These are phyloP conservation scores for Passer domesticus DNA, from an alignment of 2,113 vertebrate species.

Conservation along the genomic window DNA sequence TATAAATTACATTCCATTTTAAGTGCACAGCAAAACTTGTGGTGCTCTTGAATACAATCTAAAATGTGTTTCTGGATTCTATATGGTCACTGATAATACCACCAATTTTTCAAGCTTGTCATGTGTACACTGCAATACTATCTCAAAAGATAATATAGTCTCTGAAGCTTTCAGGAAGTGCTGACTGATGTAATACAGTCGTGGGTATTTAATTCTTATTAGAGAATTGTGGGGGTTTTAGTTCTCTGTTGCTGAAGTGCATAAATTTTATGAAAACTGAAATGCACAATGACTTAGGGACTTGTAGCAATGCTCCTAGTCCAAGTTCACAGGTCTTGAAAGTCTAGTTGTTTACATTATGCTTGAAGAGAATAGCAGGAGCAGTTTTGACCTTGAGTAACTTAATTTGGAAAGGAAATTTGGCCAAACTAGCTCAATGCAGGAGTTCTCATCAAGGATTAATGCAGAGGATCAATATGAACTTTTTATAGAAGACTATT, in stretches of 20 bases:
- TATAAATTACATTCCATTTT: neutral
- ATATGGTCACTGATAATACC: neutral
- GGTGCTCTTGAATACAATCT: neutral
- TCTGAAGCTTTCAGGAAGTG: neutral
- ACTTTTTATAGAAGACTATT: conserved; percentile 45
- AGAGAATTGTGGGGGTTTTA: neutral
- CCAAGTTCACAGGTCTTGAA: neutral
- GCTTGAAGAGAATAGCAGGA: neutral
- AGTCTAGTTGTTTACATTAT: neutral
- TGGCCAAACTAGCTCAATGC: neutral
- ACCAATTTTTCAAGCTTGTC: neutral
- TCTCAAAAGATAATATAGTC: neutral
- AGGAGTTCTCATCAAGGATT: conserved; percentile 42
- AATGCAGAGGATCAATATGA: conserved; percentile 38
- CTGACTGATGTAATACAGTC: neutral
- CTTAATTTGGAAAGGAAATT: conserved; percentile 55
- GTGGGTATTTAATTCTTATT: neutral
- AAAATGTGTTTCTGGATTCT: neutral
- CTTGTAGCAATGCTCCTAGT: neutral
- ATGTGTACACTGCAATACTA: neutral
- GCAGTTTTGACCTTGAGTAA: conserved; percentile 51
- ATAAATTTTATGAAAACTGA: neutral
- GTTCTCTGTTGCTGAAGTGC: neutral
- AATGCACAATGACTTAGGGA: neutral
- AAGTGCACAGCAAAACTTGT: neutral